A percentile compares a stretch with the other conserved stretches of the same genome.
Conservation (phyloP, 2,797 vertebrate genomes). For the Lithobates sylvaticus region DNA sequence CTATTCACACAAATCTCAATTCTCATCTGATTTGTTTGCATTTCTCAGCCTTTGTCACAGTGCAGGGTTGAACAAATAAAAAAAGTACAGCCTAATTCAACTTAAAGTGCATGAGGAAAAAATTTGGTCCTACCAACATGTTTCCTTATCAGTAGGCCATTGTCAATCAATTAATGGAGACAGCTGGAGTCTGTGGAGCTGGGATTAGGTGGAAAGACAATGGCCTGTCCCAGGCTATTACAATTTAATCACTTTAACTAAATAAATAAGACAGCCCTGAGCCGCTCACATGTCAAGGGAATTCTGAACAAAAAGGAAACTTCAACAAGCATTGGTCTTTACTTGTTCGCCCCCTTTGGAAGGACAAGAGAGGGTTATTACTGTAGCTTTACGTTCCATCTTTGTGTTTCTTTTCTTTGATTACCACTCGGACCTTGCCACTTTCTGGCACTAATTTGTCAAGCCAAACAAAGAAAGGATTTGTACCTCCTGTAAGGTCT, state of each 20-base stretch:
- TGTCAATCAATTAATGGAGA: slow-evolving; percentile 83
- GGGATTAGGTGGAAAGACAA: slow-evolving; percentile 72
- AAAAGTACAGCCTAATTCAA: slow-evolving; percentile 54
- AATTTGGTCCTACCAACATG: slow-evolving; percentile 75
- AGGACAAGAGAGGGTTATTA: slow-evolving; percentile 85
- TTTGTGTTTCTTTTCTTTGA: slow-evolving; percentile 85
- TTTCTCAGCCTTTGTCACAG: slow-evolving; percentile 48
- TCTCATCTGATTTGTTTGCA: slow-evolving; percentile 42
- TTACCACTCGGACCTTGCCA: slow-evolving; percentile 84
- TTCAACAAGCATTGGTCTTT: slow-evolving; percentile 78
- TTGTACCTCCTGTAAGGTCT: slow-evolving; percentile 86
- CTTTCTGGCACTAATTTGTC: slow-evolving; percentile 90
- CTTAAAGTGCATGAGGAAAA: slow-evolving; percentile 49
- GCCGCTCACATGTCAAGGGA: slow-evolving; percentile 85
- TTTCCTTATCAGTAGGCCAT: slow-evolving; percentile 79
- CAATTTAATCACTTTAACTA: slow-evolving; percentile 87
- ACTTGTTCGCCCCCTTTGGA: slow-evolving; percentile 70
- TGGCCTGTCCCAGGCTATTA: slow-evolving; percentile 78
- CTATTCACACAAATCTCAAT: slow-evolving; percentile 50
- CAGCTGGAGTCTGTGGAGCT: slow-evolving; percentile 77
- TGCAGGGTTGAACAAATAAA: slow-evolving; percentile 40
- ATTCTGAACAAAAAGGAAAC: slow-evolving; percentile 78
- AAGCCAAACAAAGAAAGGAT: slow-evolving; percentile 85
- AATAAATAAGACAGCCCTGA: slow-evolving; percentile 85
- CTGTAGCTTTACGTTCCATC: slow-evolving; percentile 87